phyloP scores from a whole-genome alignment of 1,140 invertebrate species.

The Drepana arcuata region DNA sequence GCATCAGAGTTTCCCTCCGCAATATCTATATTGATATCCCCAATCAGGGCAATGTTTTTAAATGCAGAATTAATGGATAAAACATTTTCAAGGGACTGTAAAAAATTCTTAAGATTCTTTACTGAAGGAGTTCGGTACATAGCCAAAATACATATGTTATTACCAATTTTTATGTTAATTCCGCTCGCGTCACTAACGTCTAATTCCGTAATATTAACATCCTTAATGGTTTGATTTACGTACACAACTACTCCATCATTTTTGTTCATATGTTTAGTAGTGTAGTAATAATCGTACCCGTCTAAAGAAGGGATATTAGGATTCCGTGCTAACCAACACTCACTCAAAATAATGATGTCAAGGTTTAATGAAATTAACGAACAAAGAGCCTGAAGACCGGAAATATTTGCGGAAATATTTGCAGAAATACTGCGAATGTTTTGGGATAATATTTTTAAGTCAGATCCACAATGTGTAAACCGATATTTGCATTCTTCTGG shows the following conservation, averaged over 20 bases:
- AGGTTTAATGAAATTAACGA: no score
- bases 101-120: background rate
- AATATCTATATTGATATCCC: slow-evolving; percentile 8
- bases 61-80: background rate
- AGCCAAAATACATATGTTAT: background rate
- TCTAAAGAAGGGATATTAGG: background rate
- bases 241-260: background rate
- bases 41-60: background rate
- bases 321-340: background rate
- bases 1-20: background rate
- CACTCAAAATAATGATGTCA: background rate
- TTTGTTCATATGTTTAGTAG: background rate
- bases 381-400: no score
- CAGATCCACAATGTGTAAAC: background rate
- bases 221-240: background rate
- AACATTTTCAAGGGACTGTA: background rate
- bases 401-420: no score
- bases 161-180: background rate
- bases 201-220: background rate
- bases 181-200: background rate
- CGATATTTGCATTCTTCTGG: no score
- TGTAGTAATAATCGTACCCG: background rate
- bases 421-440: background rate
- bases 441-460: background rate
- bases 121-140: background rate